A percentile compares a stretch with the other conserved stretches of the same genome.
These are phyloP conservation scores for Galbula dea DNA, from an alignment of 2,113 vertebrate genomes.

Conservation along the genomic window DNA sequence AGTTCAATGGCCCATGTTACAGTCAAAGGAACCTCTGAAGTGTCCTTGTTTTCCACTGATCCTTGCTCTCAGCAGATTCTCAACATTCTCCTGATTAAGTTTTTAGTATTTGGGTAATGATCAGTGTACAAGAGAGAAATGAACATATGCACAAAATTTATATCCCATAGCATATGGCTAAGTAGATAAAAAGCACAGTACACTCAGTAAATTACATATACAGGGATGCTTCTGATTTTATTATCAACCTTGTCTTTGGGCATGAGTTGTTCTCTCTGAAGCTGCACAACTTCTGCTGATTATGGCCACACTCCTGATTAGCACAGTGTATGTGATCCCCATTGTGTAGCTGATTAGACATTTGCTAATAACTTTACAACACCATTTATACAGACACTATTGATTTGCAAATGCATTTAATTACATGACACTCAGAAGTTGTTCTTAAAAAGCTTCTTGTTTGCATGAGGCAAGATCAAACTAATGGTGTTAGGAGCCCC, in stretches of 20 bases:
- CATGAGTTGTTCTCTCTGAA: constrained; percentile 21
- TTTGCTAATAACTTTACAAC: background rate
- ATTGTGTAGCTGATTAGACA: background rate
- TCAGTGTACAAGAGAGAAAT: background rate
- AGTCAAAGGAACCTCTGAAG: background rate
- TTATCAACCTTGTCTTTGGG: background rate
- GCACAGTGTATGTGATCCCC: background rate
- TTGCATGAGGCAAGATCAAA: background rate
- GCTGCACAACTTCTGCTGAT: background rate
- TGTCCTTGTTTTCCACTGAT: background rate
- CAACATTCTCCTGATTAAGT: background rate
- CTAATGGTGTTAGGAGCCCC: background rate
- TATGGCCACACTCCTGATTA: background rate
- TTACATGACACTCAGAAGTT: background rate
- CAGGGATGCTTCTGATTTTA: constrained; percentile 17
- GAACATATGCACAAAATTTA: background rate
- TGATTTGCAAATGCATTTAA: background rate
- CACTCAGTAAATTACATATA: constrained; percentile 21
- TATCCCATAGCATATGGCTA: constrained; percentile 32
- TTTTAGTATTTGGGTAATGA: background rate
- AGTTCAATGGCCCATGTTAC: background rate
- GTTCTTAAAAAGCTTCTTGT: background rate
- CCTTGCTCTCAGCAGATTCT: background rate
- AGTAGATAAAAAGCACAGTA: background rate
- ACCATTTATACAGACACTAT: background rate